Percentiles rank a stretch among this genome's conserved stretches.
phyloP scores from a whole-genome alignment of 2,113 vertebrate genomes.

The Acrocephalus kingi region DNA sequence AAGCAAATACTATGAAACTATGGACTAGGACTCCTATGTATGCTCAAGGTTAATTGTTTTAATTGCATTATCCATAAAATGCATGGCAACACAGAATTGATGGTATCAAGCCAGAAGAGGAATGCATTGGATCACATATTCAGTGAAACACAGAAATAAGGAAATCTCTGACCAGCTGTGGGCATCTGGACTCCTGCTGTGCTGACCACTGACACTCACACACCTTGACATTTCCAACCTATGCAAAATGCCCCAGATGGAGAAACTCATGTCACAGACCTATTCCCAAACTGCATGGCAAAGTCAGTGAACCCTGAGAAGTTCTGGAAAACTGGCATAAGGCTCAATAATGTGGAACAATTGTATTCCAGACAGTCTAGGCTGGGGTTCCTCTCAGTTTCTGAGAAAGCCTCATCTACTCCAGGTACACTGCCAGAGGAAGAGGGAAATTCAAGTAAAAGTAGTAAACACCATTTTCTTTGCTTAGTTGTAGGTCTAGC shows the following conservation, averaged over 20 bases:
- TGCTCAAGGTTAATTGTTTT: background rate
- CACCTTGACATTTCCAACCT: background rate
- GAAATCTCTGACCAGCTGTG: background rate
- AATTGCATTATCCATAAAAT: background rate
- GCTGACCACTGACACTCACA: background rate
- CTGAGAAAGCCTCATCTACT: background rate
- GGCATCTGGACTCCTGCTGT: background rate
- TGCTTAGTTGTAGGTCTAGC: background rate
- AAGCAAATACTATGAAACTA: background rate
- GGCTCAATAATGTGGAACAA: background rate
- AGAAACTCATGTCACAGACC: background rate
- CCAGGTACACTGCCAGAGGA: background rate
- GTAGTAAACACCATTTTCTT: background rate
- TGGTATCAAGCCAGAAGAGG: background rate
- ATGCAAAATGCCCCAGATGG: background rate
- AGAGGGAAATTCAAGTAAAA: background rate
- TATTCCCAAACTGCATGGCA: background rate
- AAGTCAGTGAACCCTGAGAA: background rate
- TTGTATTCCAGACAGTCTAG: background rate
- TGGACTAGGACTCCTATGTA: fast-evolving
- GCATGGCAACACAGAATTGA: background rate
- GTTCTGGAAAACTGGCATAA: background rate
- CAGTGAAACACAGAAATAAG: background rate
- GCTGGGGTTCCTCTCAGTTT: background rate
- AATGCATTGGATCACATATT: background rate